phyloP scores from a whole-genome alignment of 2,888 invertebrate species.

The Xanthia icteritia region DNA sequence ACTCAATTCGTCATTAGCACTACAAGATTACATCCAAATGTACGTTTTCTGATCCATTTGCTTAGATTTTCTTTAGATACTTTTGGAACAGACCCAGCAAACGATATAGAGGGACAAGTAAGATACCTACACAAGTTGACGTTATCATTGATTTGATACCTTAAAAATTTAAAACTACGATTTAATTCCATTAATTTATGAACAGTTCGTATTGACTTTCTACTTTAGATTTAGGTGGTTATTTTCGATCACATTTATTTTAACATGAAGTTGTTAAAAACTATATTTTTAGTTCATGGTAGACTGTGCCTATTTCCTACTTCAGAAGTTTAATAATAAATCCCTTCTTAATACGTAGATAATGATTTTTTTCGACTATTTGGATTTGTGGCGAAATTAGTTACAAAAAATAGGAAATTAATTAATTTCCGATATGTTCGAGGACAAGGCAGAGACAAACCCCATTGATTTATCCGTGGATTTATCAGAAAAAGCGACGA shows the following conservation, averaged over 20 bases:
- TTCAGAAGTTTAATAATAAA: background rate
- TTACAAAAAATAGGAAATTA: conserved; percentile 22
- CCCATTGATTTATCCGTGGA: background rate
- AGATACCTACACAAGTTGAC: background rate
- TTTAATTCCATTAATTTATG: conserved; percentile 30
- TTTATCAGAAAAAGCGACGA: conserved; percentile 4
- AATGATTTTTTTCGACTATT: background rate
- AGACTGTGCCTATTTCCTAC: background rate
- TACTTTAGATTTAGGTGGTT: conserved; percentile 20
- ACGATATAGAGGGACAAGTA: background rate
- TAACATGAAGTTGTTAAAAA: background rate
- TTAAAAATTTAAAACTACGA: conserved; percentile 17
- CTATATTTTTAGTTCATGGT: background rate
- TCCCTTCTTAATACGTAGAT: background rate
- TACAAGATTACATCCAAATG: background rate
- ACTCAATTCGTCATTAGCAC: background rate
- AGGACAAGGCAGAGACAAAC: background rate
- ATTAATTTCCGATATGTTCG: conserved; percentile 22
- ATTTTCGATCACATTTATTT: conserved; percentile 28
- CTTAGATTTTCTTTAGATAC: background rate
- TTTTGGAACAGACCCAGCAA: background rate
- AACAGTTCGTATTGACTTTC: conserved; percentile 22
- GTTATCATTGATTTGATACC: background rate
- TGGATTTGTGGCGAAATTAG: background rate
- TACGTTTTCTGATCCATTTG: background rate